Base-by-base conservation (phyloP, 2,113 vertebrate species). In the Triplophysa rosa region DNA sequence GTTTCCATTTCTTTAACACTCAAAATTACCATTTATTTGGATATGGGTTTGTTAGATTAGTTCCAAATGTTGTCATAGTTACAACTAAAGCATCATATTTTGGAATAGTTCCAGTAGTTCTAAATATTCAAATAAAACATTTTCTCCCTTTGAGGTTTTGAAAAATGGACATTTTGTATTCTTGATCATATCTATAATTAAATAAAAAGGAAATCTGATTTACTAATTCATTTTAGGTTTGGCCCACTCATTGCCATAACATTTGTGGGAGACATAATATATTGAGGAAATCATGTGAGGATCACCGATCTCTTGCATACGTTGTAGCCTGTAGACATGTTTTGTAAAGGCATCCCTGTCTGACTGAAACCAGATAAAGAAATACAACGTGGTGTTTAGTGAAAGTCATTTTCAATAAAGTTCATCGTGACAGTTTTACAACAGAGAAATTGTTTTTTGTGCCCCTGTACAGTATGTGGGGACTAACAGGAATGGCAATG, bases 361-460 rank as follows among this genome's bases (percentile, higher is more conserved):
- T 67, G 54, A 19, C 16, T 47, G 4, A 65, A n/a, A 26, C 64
- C 54, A 68, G 64, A 61, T 65, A 54, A 58, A 73, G 40, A 67
- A 59, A 52, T 26, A 24, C 56, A 33, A 17, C 23, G 4, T 67
- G 24, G 62, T 59, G 70, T 52, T 73, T 59, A 67, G 64, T 40
- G 49, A 81, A 78, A 14, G 58, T 24, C 19, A 52, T 73, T 19
- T n/a, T 56, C 26, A 33, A 63, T 82, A 78, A 71, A 77, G 58
- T 62, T 76, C 77, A 33, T 8, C 33, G 21, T 70, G 79, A 71
- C 84, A 81, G 81, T 45, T 83, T 81, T 83, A 83, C 33, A 49
- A 72, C 54, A 12, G 45, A n/a, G 26, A 13, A 80, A 68, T 72
- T 49, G 21, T 72, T 75, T 84, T 73, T 37, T 56, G 64, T 63